Conservation (phyloP, 1,140 invertebrate species). For the Gryon sp. region DNA sequence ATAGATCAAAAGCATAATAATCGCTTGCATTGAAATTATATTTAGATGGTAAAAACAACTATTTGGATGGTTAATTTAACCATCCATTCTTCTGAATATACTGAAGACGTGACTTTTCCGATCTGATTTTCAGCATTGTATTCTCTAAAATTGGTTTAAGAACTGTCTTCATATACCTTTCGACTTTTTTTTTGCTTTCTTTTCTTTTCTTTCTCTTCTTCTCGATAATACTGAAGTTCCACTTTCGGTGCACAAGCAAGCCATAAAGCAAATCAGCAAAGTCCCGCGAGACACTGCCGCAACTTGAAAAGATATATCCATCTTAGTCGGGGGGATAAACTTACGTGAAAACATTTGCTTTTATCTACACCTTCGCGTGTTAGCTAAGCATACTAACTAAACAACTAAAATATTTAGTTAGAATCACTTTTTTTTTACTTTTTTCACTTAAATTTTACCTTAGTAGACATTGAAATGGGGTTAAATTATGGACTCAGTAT, state of each 20-base stretch:
- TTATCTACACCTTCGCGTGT: conserved; percentile 37
- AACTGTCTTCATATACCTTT: conserved; percentile 21
- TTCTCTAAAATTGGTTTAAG: conserved; percentile 26
- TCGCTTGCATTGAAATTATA: no score
- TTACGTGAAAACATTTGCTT: conserved; percentile 56
- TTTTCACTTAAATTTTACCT: no score
- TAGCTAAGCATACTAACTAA: not conserved
- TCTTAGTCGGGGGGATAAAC: conserved; percentile 54
- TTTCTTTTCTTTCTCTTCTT: not conserved
- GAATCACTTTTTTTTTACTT: no score
- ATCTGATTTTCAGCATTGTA: not conserved
- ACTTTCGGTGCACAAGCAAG: conserved; percentile 17
- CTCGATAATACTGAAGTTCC: conserved; percentile 37
- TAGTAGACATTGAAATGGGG: no score
- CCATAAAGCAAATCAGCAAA: conserved; percentile 60
- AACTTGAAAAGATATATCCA: conserved; percentile 47
- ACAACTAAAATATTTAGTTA: no score
- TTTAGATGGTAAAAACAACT: no score
- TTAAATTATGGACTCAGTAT: no score
- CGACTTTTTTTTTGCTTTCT: conserved; percentile 1
- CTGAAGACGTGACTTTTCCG: conserved; percentile 28
- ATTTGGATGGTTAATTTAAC: no score
- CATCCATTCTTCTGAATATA: no score
- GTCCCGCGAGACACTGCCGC: conserved; percentile 35
- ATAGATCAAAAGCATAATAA: no score